phyloP scores from a whole-genome alignment of 2,888 invertebrate genomes.

The Brachyopa scutellaris region DNA sequence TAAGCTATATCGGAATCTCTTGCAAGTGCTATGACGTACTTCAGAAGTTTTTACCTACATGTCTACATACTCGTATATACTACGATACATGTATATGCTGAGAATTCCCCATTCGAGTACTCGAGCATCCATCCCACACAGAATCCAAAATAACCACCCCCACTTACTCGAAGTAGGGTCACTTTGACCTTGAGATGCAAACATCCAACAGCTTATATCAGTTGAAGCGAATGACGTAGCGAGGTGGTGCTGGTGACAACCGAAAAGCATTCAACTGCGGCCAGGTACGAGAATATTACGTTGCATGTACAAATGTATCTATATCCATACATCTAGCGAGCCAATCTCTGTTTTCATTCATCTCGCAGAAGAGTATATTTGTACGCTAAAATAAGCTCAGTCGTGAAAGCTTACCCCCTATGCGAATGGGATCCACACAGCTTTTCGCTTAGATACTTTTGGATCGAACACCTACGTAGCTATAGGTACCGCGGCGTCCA shows the following conservation, averaged over 20 bases:
- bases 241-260: conserved; percentile 23
- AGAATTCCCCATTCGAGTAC: background rate
- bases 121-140: conserved; percentile 33
- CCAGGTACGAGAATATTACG: conserved; percentile 36
- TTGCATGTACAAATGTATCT: background rate
- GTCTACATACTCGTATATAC: too few species aligned
- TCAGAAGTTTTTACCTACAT: conserved; percentile 22
- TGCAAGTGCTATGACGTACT: conserved; percentile 55
- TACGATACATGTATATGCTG: background rate
- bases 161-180: conserved; percentile 38
- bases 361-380: conserved; percentile 24
- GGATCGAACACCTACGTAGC: conserved; percentile 64
- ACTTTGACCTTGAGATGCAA: conserved; percentile 69
- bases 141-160: background rate
- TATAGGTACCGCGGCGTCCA: conserved; percentile 46
- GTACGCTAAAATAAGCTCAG: conserved; percentile 46
- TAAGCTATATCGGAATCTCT: conserved; percentile 10
- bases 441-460: conserved; percentile 55
- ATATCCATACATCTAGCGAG: conserved; percentile 13
- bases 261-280: conserved; percentile 33
- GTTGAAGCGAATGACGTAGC: conserved; percentile 57
- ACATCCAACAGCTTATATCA: conserved; percentile 51
- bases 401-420: conserved; percentile 44
- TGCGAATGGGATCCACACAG: conserved; percentile 48
- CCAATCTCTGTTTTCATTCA: conserved; percentile 62